Base-by-base conservation (phyloP, 2,888 invertebrate species). In the Imbricaverruca yamaguchii region DNA sequence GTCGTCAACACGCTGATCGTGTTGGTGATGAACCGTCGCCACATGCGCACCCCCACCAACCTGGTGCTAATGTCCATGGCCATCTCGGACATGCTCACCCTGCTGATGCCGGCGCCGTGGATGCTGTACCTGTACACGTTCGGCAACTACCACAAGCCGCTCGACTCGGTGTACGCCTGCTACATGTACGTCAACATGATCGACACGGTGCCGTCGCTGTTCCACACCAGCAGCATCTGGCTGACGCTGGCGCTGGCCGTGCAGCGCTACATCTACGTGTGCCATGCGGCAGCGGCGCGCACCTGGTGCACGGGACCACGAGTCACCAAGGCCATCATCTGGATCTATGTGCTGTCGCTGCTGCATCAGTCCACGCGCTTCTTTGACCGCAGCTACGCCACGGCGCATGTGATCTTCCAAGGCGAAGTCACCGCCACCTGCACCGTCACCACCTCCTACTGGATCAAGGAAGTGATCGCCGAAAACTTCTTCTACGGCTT, bases 11-110 rank as follows among this genome's bases (percentile, higher is more conserved):
- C 95, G 0, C 89, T 97, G 13, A 95, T 97, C 84, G 95, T 96
- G 21, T 91, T 96, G 63, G 96, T 97, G 0, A 89, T 97, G 61
- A 93, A 94, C 82, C 93, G 95, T 84, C 90, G 93, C 63, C 95
- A 96, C 87, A 97, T 97, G 97, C 88, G 93, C 57, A 94, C 94
- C 0, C 95, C 96, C 0, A 96, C 96, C 10, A 96, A 96, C 88
- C 91, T 93, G n/a, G 94, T 96, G 0, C 90, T 97, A 6, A 93
- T 95, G 91, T 94, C 94, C n/a, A 97, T 97, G 96, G 97, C 97
- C 0, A 90, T 97, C 9, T 95, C 95, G 85, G 97, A 97, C 88
- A 93, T 96, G 92, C 92, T 96, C 87, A 97, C 97, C 0, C 92
- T 96, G 86, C 90, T 95, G 81, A 93, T 95, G 86, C 95, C 96